Conservation (phyloP, 2,113 vertebrate species). For the Origma solitaria region DNA sequence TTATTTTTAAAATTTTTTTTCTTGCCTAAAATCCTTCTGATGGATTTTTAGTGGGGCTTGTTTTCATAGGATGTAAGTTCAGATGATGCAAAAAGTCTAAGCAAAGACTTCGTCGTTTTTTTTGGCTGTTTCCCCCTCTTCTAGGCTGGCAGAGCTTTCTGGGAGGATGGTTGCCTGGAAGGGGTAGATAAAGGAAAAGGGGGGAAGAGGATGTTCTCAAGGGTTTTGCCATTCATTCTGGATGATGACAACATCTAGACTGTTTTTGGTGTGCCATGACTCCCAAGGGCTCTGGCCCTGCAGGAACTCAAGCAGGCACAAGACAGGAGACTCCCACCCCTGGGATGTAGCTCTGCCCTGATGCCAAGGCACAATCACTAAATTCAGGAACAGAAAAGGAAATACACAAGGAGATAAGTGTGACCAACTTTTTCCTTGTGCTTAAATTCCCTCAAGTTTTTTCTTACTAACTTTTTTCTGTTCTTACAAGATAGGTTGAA, state of each 20-base stretch:
- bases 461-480: background rate
- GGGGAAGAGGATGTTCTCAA: background rate
- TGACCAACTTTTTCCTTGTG: background rate
- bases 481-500: background rate
- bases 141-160: background rate
- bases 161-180: background rate
- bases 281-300: background rate
- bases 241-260: background rate
- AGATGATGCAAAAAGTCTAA: background rate
- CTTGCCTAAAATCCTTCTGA: background rate
- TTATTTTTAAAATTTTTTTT: background rate
- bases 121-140: background rate
- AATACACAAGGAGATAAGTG: background rate
- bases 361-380: background rate
- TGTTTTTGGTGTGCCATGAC: background rate
- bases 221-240: background rate
- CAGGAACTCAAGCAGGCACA: background rate
- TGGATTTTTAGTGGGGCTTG: background rate
- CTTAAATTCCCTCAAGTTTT: background rate
- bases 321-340: background rate
- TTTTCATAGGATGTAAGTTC: background rate
- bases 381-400: background rate
- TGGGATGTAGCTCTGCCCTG: background rate
- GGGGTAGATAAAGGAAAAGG: background rate
- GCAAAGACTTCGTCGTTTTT: background rate